Conservation (phyloP, 2,797 vertebrate species). For the Rhinichthys osculus region DNA sequence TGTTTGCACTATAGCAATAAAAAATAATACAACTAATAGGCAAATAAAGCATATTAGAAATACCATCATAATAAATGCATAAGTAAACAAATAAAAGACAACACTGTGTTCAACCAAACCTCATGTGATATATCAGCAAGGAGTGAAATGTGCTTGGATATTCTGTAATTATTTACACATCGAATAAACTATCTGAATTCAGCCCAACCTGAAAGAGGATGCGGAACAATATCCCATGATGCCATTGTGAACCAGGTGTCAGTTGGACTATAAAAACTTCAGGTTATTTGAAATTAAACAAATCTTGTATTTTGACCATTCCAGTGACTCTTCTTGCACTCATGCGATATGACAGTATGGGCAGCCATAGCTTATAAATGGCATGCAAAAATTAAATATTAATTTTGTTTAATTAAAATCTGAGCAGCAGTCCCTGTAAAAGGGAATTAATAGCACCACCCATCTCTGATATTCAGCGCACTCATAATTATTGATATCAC, state of each 20-base stretch:
- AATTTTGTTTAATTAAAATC: conserved; percentile 54
- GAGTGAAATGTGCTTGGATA: neutral
- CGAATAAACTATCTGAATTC: neutral
- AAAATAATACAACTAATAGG: neutral
- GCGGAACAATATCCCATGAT: neutral
- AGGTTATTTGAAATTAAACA: neutral
- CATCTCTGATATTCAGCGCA: conserved; percentile 25
- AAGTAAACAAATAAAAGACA: neutral
- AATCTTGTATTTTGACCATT: neutral
- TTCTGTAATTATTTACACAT: conserved; percentile 21
- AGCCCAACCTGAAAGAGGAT: neutral
- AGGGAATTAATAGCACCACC: conserved; percentile 33
- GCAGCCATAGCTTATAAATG: conserved; percentile 39
- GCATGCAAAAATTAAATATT: conserved; percentile 53
- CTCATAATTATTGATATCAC: conserved; percentile 3
- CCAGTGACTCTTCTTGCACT: neutral
- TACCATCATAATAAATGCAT: neutral
- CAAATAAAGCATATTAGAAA: neutral
- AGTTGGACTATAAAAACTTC: neutral
- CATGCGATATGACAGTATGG: neutral
- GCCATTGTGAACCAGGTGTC: neutral
- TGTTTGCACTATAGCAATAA: neutral
- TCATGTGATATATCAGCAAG: neutral
- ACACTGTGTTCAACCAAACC: neutral
- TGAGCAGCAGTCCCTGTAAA: conserved; percentile 31